Percentiles rank a stretch among this genome's conserved stretches.
These are phyloP conservation scores for Camptogramma bilineatum DNA, from an alignment of 2,888 invertebrate species.

Conservation along the genomic window DNA sequence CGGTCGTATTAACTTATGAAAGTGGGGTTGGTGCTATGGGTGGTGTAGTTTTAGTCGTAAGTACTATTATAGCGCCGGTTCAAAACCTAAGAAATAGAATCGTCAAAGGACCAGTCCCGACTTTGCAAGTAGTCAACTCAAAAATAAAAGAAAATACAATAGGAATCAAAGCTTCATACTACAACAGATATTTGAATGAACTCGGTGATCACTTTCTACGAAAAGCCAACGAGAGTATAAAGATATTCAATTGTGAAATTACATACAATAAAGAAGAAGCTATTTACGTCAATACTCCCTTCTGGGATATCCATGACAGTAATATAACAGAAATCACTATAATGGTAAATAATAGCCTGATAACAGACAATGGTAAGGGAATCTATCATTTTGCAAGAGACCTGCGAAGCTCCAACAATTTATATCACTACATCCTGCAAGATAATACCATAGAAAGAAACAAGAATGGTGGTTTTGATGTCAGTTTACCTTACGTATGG, in stretches of 20 bases:
- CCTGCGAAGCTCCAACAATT: conserved; percentile 97
- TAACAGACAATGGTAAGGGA: conserved; percentile 95
- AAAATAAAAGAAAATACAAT: conserved; percentile 92
- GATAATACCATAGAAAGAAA: conserved; percentile 95
- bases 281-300: conserved; percentile 92
- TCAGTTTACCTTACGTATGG: conserved; percentile 97
- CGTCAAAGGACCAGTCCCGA: conserved; percentile 92
- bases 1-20: conserved; percentile 91
- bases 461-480: conserved; percentile 93
- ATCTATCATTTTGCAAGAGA: conserved; percentile 96
- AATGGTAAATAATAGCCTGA: conserved; percentile 93
- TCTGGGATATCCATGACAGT: conserved; percentile 93
- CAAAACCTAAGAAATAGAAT: conserved; percentile 91
- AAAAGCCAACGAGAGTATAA: conserved; percentile 94
- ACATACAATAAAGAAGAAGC: conserved; percentile 93
- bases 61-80: conserved; percentile 89
- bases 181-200: conserved; percentile 94
- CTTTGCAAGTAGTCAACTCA: conserved; percentile 88
- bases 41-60: conserved; percentile 92
- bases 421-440: conserved; percentile 97
- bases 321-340: conserved; percentile 96
- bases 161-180: conserved; percentile 93
- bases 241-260: conserved; percentile 92
- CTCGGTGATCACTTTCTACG: conserved; percentile 93
- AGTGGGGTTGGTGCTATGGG: conserved; percentile 93